A percentile compares a stretch with the other conserved stretches of the same genome.
phyloP scores from a whole-genome alignment of 2,888 invertebrate species.

The Drosophila mercatorum region DNA sequence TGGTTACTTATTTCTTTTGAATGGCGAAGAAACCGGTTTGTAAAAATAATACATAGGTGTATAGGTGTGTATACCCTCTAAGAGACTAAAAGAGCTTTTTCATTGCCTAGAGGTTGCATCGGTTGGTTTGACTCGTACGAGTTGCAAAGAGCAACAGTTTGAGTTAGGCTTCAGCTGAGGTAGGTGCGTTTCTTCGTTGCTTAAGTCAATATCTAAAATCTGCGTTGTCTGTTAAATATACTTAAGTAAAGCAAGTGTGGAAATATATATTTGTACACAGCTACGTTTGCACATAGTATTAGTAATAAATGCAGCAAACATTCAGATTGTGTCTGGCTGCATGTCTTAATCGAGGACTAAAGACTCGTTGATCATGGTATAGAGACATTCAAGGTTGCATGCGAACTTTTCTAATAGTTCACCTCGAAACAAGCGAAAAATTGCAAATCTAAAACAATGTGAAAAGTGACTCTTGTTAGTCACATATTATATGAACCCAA shows the following conservation, averaged over 20 bases:
- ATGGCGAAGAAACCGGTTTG: slow-evolving; percentile 52
- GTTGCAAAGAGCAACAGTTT: slow-evolving; percentile 36
- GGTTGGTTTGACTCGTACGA: slow-evolving; percentile 25
- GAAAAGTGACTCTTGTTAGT: background rate
- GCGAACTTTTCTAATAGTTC: slow-evolving; percentile 11
- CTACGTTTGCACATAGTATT: background rate
- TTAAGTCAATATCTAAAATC: background rate
- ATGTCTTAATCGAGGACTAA: background rate
- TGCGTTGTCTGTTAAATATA: background rate
- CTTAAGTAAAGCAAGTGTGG: slow-evolving; percentile 8
- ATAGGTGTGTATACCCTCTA: slow-evolving; percentile 1
- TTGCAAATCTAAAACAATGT: background rate
- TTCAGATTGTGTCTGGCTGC: background rate
- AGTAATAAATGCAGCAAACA: background rate
- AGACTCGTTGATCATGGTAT: slow-evolving; percentile 1
- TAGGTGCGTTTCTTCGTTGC: slow-evolving; percentile 31
- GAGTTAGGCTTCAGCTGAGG: slow-evolving; percentile 37
- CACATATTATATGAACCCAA: background rate
- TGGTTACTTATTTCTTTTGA: slow-evolving; percentile 33
- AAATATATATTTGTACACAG: background rate
- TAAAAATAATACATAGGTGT: slow-evolving; percentile 11
- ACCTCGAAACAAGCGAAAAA: slow-evolving; percentile 14
- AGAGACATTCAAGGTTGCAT: slow-evolving; percentile 40
- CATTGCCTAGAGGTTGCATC: slow-evolving; percentile 27
- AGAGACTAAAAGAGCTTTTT: slow-evolving; percentile 49